Base-by-base conservation (phyloP, 2,888 invertebrate genomes). In the Poecilobothrus nobilitatus region DNA sequence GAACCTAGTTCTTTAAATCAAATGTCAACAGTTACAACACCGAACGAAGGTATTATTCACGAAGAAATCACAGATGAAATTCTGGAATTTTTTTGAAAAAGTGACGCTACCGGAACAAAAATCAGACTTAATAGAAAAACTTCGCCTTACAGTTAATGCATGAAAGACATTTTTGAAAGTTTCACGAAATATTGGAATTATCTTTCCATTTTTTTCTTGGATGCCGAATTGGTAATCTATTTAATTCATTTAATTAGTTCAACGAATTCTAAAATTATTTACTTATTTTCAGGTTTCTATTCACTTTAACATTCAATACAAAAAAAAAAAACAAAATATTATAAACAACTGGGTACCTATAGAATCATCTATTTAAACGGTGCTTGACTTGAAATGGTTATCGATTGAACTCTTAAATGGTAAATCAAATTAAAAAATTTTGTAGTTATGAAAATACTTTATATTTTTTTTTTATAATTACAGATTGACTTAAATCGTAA, bases 161-260 rank as follows among this genome's bases (percentile, higher is more conserved):
- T 20, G 62, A 62, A 62, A 62, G 8, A 1, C 2, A 20, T 21
- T 62, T 21, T 20, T 62, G 21, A 20, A 20, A 62, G 7, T 20
- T 20, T 6, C 2, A 62, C 61, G 61, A n/a, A 61, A n/a, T 18
- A 61, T 61, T 61, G 61, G 18, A 18, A n/a, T 18, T 7, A n/a
- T n/a, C 2, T 61, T 61, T 18, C 61, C 61, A n/a, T 61, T 61
- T 61, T 61, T n/a, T 61, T 61, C n/a, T 61, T 61, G 61, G 61
- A 61, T 61, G 61, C n/a, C n/a, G 61, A 61, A 61, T 61, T 61
- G 61, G 61, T 61, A 61, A 10, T 61, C 6, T 61, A 61, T 18
- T 18, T 61, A 61, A 61, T 61, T 61, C 15, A n/a, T n/a, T n/a
- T n/a, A n/a, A n/a, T n/a, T n/a, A n/a, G n/a, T 61, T 61, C 18